phyloP scores from a whole-genome alignment of 2,888 invertebrate species.

The Latrodectus elegans region DNA sequence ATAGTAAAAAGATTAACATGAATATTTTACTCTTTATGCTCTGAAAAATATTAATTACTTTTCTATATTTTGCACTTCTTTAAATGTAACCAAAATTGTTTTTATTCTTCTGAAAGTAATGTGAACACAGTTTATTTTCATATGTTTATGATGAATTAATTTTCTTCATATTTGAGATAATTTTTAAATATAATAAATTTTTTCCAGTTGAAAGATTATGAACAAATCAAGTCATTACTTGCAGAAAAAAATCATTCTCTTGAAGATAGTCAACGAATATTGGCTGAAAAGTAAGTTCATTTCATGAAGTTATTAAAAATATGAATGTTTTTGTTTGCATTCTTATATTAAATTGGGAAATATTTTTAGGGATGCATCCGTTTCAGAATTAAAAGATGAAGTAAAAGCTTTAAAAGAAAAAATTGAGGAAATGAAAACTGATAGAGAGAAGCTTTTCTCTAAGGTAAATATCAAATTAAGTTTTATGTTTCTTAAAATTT shows the following conservation, averaged over 20 bases:
- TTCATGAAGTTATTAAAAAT: neutral
- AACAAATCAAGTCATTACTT: slow-evolving; percentile 29
- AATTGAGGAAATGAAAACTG: slow-evolving; percentile 60
- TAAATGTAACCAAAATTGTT: no score
- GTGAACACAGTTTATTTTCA: no score
- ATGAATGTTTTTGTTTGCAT: neutral
- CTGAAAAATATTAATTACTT: no score
- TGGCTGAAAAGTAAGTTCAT: slow-evolving; percentile 34
- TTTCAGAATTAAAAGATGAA: slow-evolving; percentile 43
- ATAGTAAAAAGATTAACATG: no score
- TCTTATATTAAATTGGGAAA: neutral
- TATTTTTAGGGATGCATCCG: slow-evolving; percentile 31
- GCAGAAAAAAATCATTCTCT: slow-evolving; percentile 35
- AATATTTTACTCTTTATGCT: no score
- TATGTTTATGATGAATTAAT: no score
- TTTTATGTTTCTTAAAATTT: neutral
- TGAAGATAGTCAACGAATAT: slow-evolving; percentile 32
- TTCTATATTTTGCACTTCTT: no score
- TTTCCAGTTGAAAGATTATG: slow-evolving; percentile 41
- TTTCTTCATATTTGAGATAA: no score
- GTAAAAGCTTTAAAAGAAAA: slow-evolving; percentile 13
- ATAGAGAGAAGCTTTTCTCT: slow-evolving; percentile 49
- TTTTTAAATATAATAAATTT: neutral
- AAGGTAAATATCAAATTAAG: slow-evolving; percentile 21
- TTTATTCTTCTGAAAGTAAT: no score